Conservation (phyloP, 2,888 invertebrate genomes). For the Arenicola marina region DNA sequence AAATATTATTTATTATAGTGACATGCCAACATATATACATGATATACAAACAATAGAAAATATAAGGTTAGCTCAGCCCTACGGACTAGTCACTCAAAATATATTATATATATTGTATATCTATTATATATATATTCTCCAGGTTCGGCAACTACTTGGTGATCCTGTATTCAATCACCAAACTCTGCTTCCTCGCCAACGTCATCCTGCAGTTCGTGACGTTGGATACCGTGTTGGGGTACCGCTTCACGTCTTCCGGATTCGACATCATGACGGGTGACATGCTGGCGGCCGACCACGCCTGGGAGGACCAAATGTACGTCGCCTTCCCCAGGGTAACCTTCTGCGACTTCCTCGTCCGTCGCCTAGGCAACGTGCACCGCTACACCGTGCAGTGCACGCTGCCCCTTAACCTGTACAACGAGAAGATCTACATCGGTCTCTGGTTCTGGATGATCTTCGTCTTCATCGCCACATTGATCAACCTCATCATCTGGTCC, state of each 20-base stretch:
- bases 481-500: conserved; percentile 25
- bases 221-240: conserved; percentile 62
- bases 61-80: too few relatives aligned
- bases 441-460: conserved; percentile 61
- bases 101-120: too few relatives aligned
- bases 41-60: too few relatives aligned
- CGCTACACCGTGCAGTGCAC: conserved; percentile 36
- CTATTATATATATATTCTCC: too few relatives aligned
- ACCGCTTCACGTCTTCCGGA: conserved; percentile 57
- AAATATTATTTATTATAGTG: too few relatives aligned
- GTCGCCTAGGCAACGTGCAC: conserved; percentile 51
- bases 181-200: conserved; percentile 60
- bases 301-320: conserved; percentile 38
- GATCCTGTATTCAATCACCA: conserved; percentile 60
- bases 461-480: conserved; percentile 35
- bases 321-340: conserved; percentile 60
- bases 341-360: conserved; percentile 55
- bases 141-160: too few relatives aligned
- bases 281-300: conserved; percentile 44
- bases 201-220: conserved; percentile 62
- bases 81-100: too few relatives aligned
- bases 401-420: conserved; percentile 38
- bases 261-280: conserved; percentile 11
- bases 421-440: conserved; percentile 61
- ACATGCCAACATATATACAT: too few relatives aligned